These are phyloP conservation scores for Arctocebus calabarensis DNA, from an alignment of 2,797 vertebrate species.

Conservation along the genomic window DNA sequence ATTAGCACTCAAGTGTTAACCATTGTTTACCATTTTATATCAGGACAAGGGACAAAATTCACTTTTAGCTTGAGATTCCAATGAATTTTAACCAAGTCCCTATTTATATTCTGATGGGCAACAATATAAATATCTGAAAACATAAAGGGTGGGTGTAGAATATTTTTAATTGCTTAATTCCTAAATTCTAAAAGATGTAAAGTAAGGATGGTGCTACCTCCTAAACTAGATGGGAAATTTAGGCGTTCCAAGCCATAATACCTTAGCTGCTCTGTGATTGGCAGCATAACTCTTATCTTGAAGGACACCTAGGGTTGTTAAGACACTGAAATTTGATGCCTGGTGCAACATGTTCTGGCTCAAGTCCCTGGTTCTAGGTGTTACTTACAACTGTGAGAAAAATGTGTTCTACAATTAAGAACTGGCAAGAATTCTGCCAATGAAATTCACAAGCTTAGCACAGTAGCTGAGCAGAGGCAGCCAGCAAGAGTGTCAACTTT, in stretches of 20 bases:
- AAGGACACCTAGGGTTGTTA: not conserved
- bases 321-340: not conserved
- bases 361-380: not conserved
- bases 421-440: not conserved
- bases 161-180: not conserved
- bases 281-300: not conserved
- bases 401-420: not conserved
- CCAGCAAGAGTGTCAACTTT: conserved; percentile 73
- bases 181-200: not conserved
- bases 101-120: not conserved
- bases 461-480: conserved; percentile 76
- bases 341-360: not conserved
- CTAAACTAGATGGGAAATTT: not conserved
- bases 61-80: conserved; percentile 34
- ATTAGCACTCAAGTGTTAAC: not conserved
- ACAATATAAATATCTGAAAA: not conserved
- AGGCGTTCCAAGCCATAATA: not conserved
- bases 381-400: conserved; percentile 32
- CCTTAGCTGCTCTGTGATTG: not conserved
- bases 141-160: not conserved
- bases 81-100: conserved; percentile 36
- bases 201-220: not conserved
- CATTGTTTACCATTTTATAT: not conserved
- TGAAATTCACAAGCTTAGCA: conserved; percentile 16
- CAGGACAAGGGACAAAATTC: not conserved